Percentiles rank a stretch among this genome's conserved stretches.
Evolutionary conservation across 2,888 invertebrate genomes (phyloP).

Genomic region (Pecten maximus): DNA sequence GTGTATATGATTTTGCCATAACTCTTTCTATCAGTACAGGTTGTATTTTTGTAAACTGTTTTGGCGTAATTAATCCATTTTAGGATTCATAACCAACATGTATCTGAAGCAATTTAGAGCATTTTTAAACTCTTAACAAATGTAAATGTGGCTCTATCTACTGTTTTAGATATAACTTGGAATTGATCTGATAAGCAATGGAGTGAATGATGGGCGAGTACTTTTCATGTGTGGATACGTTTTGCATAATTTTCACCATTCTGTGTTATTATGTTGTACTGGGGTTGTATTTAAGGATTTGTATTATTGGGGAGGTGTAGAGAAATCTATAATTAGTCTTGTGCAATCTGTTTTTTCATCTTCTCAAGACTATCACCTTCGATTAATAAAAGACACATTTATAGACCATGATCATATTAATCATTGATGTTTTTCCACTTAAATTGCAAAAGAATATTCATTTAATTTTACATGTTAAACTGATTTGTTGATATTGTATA

Average conservation of each 20-base stretch:
- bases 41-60: neutral
- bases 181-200: neutral
- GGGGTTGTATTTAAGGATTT: neutral
- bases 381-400: neutral
- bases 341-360: neutral
- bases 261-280: neutral
- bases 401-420: neutral
- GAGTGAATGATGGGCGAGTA: neutral
- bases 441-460: neutral
- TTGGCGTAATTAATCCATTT: no score
- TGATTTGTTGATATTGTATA: conserved; percentile 1
- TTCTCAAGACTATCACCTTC: neutral
- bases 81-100: no score
- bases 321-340: neutral
- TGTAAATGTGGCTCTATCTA: no score
- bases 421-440: neutral
- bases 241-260: neutral
- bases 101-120: no score
- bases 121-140: no score
- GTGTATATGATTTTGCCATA: neutral
- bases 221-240: neutral
- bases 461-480: neutral
- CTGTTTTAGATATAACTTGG: neutral
- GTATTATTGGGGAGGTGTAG: neutral
- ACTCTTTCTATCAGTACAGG: neutral